Evolutionary conservation across 2,888 invertebrate species (phyloP).

Genomic region (Gasteruption jaculator): DNA sequence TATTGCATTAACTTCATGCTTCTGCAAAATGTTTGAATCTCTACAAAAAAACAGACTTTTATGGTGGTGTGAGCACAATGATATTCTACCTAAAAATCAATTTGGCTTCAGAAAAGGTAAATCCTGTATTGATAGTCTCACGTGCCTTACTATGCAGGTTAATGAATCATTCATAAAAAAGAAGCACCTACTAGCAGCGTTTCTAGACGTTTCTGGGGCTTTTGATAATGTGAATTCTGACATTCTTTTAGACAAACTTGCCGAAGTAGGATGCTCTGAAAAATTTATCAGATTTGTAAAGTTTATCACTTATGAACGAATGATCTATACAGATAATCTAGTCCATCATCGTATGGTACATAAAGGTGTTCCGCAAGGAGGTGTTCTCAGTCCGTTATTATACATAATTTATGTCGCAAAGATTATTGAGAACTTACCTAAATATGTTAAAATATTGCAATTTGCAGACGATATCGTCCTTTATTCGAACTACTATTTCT

Average conservation of each 20-base stretch:
- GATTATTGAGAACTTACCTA: too few relatives aligned
- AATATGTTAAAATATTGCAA: too few relatives aligned
- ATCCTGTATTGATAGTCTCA: slow-evolving; percentile 21
- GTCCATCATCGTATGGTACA: slow-evolving; percentile 4
- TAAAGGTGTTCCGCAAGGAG: slow-evolving; percentile 21
- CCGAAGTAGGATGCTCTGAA: slow-evolving; percentile 6
- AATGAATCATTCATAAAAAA: slow-evolving; percentile 11
- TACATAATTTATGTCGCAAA: slow-evolving; percentile 19
- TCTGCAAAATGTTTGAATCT: slow-evolving; percentile 21
- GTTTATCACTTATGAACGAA: slow-evolving; percentile 12
- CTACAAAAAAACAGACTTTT: slow-evolving; percentile 18
- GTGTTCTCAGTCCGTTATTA: slow-evolving; percentile 19
- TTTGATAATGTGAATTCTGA: slow-evolving; percentile 21
- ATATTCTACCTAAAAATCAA: slow-evolving; percentile 15
- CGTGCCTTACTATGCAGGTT: slow-evolving; percentile 12
- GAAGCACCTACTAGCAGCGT: slow-evolving; percentile 13
- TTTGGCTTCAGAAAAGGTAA: slow-evolving; percentile 20
- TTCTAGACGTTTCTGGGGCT: slow-evolving; percentile 22
- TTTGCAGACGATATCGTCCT: too few relatives aligned
- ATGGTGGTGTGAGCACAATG: slow-evolving; percentile 20
- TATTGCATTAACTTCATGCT: slow-evolving; percentile 19
- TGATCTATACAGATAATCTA: too few relatives aligned
- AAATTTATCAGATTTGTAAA: slow-evolving; percentile 12
- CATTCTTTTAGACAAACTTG: slow-evolving; percentile 16
- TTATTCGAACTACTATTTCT: too few relatives aligned